Percentiles rank a stretch among this genome's conserved stretches.
Conservation (phyloP, 2,888 invertebrate species). For the Agrenia bidenticulata region DNA sequence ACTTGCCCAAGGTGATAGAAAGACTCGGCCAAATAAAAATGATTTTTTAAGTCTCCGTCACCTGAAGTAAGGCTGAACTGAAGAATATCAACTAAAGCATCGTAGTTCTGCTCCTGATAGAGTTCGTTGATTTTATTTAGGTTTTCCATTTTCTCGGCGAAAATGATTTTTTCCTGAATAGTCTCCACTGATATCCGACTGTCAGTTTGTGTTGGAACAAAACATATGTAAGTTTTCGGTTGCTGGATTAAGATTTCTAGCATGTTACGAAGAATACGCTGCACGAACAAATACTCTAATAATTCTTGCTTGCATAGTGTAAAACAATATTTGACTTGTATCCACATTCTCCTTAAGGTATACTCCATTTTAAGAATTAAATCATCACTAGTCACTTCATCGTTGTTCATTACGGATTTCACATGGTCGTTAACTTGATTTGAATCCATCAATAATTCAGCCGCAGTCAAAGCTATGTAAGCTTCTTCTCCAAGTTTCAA, state of each 20-base stretch:
- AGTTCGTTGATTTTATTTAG: slow-evolving; percentile 57
- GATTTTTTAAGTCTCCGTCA: slow-evolving; percentile 27
- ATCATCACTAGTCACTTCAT: slow-evolving; percentile 16
- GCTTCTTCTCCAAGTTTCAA: too few species aligned
- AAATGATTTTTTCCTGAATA: slow-evolving; percentile 58
- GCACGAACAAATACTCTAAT: neutral
- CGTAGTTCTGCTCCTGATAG: slow-evolving; percentile 66
- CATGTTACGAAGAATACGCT: neutral
- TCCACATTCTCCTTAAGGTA: slow-evolving; percentile 12
- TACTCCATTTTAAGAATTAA: too few species aligned
- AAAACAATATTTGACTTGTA: slow-evolving; percentile 15
- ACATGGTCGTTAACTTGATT: too few species aligned
- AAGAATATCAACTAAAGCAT: slow-evolving; percentile 67
- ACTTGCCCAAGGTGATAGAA: slow-evolving; percentile 29
- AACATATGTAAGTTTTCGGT: neutral
- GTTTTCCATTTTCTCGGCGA: slow-evolving; percentile 46
- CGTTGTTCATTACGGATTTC: neutral
- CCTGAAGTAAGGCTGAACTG: slow-evolving; percentile 26
- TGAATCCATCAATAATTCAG: too few species aligned
- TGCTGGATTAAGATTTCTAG: neutral
- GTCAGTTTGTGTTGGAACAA: slow-evolving; percentile 30
- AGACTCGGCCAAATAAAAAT: slow-evolving; percentile 35
- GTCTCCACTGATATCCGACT: slow-evolving; percentile 59
- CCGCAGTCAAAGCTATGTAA: too few species aligned
- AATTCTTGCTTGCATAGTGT: slow-evolving; percentile 11